Base-by-base conservation (phyloP, 1,140 invertebrate genomes). In the Episyrphus balteatus region DNA sequence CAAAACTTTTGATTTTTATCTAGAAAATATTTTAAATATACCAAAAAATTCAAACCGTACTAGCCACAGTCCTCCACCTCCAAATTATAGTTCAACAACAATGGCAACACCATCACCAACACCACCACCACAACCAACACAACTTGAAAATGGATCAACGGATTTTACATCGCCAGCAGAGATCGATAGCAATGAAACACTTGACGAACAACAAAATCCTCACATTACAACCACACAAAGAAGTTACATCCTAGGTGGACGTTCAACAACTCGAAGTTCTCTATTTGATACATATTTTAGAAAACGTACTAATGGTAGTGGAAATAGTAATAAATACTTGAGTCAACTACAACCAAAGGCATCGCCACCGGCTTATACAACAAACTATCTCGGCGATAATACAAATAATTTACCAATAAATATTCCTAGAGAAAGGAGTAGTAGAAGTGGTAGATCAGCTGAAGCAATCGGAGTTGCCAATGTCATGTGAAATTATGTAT, bases 311-410 rank as follows among this genome's bases (percentile, higher is more conserved):
- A 58, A 53, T 44, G 51, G 48, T 47, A 53, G 55, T 51, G 57
- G 50, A 52, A 58, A 52, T 58, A 55, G 50, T 53, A 51, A 47
- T 56, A 51, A 19, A 18, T 11, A 49, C 43, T 21, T 19, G 12
- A 18, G 19, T 33, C 42, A 44, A 36, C 37, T 30, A 9, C 44
- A 34, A 43, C 19, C 14, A 46, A 17, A 43, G 47, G 55, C 47
- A 51, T 55, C 51, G 44, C 56, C 21, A 5, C 21, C 58, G 17
- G 46, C 51, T 32, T 61, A 56, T 57, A 55, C 52, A 40, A 59
- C 63, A 51, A 66, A 66, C 55, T 62, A 56, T 48, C 56, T 66
- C 57, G 63, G 63, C 48, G 63, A 66, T 47, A 62, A 62, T 47
- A 66, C 54, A 49, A 62, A 66, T 49, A 58, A 66, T 57, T 53